phyloP scores from a whole-genome alignment of 2,797 vertebrate genomes.

The Chelon auratus region DNA sequence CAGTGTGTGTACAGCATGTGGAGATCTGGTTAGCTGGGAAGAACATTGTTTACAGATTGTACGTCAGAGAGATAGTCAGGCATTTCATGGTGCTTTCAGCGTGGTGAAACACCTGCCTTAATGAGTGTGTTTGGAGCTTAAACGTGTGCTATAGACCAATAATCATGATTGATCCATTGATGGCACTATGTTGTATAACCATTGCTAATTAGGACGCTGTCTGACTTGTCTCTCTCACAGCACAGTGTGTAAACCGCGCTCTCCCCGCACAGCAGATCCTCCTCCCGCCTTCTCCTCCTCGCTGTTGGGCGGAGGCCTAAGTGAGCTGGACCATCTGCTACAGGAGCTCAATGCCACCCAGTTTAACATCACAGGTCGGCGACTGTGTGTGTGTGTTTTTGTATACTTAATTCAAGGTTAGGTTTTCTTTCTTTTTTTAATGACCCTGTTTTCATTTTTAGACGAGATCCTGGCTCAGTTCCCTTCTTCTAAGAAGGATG shows the following conservation, averaged over 20 bases:
- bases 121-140: too few species aligned
- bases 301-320: constrained; percentile 90
- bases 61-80: too few species aligned
- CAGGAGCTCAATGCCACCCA: constrained; percentile 94
- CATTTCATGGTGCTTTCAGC: too few species aligned
- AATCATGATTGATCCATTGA: not conserved
- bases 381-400: not conserved
- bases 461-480: constrained; percentile 97
- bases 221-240: constrained; percentile 69
- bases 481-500: constrained; percentile 86
- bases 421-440: not conserved
- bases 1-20: not conserved
- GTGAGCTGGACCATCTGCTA: constrained; percentile 91
- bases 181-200: constrained; percentile 11
- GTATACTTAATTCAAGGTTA: not conserved
- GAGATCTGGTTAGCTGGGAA: not conserved
- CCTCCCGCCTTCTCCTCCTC: constrained; percentile 87
- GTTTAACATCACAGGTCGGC: constrained; percentile 93
- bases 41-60: not conserved
- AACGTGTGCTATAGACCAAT: not conserved
- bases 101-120: too few species aligned
- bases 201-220: not conserved
- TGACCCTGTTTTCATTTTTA: constrained; percentile 61
- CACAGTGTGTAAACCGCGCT: constrained; percentile 91
- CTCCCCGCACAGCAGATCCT: constrained; percentile 83